Evolutionary conservation across 2,888 invertebrate species (phyloP).

Genomic region (Gibbula magus): DNA sequence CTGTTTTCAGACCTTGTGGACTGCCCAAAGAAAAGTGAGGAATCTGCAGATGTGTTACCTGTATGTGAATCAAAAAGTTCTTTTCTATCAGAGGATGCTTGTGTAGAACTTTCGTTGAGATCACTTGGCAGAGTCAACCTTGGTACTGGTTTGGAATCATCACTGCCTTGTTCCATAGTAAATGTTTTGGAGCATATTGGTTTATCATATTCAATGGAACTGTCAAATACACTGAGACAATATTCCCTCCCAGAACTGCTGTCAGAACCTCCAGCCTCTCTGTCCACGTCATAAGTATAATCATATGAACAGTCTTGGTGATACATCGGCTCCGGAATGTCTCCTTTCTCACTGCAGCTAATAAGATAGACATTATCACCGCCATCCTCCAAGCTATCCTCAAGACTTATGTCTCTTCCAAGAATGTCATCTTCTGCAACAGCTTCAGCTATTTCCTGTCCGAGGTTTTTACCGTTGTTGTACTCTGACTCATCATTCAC

Average conservation of each 20-base stretch:
- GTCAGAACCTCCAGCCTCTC: background rate
- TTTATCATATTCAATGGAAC: slow-evolving; percentile 1
- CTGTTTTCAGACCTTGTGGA: background rate
- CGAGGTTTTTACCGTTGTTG: background rate
- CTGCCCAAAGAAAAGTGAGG: too few species aligned
- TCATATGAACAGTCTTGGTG: background rate
- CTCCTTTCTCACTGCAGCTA: background rate
- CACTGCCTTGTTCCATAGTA: background rate
- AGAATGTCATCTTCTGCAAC: background rate
- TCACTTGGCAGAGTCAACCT: background rate
- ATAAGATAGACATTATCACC: background rate
- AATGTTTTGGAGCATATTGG: background rate
- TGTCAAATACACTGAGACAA: slow-evolving; percentile 13
- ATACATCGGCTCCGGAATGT: background rate
- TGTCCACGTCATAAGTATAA: background rate
- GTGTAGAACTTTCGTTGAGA: background rate
- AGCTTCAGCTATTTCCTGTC: background rate
- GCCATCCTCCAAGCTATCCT: background rate
- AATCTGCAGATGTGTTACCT: background rate
- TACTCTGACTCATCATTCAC: background rate
- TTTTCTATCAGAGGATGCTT: background rate
- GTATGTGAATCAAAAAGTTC: background rate
- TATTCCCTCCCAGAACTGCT: background rate
- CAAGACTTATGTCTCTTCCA: background rate
- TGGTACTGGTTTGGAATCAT: background rate